Conservation (phyloP, 2,888 invertebrate genomes). For the Lochmaea capreae region DNA sequence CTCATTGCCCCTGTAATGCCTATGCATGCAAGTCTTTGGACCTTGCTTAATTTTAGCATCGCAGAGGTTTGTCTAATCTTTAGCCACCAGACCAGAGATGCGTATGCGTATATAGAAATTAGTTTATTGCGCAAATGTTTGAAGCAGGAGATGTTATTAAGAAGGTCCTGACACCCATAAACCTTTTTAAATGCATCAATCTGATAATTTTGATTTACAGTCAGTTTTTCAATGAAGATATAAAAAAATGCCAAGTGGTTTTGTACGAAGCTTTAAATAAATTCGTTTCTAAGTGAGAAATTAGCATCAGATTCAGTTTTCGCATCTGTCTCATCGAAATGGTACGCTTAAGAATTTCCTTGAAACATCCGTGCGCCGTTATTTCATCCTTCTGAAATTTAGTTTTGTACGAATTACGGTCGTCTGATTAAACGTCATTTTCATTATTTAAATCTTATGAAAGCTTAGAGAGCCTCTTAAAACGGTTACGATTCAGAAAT, state of each 20-base stretch:
- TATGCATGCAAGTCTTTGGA: too few species aligned
- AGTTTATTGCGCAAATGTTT: too few species aligned
- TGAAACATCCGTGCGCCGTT: slow-evolving; percentile 6
- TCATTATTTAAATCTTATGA: slow-evolving; percentile 11
- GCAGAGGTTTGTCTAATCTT: too few species aligned
- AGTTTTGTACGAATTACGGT: slow-evolving; percentile 8
- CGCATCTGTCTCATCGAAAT: slow-evolving; percentile 29
- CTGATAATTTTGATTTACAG: too few species aligned
- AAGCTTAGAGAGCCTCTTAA: background rate
- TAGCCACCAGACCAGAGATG: too few species aligned
- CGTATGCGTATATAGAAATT: too few species aligned
- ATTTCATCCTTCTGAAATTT: background rate
- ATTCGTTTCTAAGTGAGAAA: slow-evolving; percentile 26
- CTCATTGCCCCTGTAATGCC: too few species aligned
- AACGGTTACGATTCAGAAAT: background rate
- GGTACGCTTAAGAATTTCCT: slow-evolving; percentile 23
- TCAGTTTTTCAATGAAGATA: background rate
- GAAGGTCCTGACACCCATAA: too few species aligned
- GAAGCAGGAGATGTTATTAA: too few species aligned
- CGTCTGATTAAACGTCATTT: slow-evolving; percentile 9
- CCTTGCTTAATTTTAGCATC: too few species aligned
- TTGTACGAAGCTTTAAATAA: slow-evolving; percentile 15
- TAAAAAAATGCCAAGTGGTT: background rate
- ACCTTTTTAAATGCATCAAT: too few species aligned
- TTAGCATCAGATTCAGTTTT: slow-evolving; percentile 33